Percentiles rank a stretch among this genome's conserved stretches.
Evolutionary conservation across 2,113 vertebrate genomes (phyloP).

Genomic region (Eidolon helvum): DNA sequence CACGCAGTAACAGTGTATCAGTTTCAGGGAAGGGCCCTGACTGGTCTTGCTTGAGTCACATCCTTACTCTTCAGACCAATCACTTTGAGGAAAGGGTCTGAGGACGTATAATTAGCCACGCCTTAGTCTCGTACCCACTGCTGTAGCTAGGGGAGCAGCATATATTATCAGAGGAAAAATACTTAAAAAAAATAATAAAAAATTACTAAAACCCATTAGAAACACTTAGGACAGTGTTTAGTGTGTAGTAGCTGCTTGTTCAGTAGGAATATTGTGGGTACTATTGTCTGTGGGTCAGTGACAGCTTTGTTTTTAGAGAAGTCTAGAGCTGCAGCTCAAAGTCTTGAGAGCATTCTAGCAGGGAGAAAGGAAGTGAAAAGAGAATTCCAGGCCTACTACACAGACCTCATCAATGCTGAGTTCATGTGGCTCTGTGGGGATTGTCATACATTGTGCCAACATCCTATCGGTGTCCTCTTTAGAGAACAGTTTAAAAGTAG

Average conservation of each 20-base stretch:
- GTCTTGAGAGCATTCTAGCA: not conserved
- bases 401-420: not conserved
- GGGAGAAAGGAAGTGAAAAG: not conserved
- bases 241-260: not conserved
- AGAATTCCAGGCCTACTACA: not conserved
- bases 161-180: not conserved
- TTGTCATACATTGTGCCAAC: fast-evolving
- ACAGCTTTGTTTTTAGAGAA: not conserved
- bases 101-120: not conserved
- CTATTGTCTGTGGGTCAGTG: not conserved
- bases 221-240: not conserved
- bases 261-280: not conserved
- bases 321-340: not conserved
- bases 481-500: not conserved
- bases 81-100: not conserved
- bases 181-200: not conserved
- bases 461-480: not conserved
- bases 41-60: not conserved
- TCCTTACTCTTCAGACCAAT: not conserved
- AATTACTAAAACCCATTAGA: not conserved
- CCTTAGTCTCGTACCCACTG: not conserved
- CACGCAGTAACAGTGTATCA: not conserved
- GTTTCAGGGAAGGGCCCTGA: not conserved
- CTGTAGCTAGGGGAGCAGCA: not conserved
- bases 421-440: not conserved